phyloP scores from a whole-genome alignment of 2,888 invertebrate species.

The Willowsia nigromaculata region DNA sequence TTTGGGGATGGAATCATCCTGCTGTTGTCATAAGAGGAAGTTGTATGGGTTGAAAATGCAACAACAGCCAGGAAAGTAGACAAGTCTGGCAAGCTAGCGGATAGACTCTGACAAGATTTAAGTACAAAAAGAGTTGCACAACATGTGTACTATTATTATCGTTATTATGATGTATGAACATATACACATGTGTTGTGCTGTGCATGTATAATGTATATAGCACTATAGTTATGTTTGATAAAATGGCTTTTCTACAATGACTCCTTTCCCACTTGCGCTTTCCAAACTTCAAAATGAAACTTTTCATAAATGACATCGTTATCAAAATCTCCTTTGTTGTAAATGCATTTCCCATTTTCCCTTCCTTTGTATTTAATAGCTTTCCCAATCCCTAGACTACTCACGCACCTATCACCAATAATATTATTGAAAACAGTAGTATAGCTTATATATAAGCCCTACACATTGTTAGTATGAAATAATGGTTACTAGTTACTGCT shows the following conservation, averaged over 20 bases:
- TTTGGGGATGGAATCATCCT: constrained; percentile 21
- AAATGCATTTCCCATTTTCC: constrained; percentile 51
- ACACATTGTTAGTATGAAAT: constrained; percentile 33
- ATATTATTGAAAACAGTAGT: constrained; percentile 7
- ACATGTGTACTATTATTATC: not conserved
- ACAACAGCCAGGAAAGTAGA: constrained; percentile 4
- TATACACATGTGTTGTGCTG: not conserved
- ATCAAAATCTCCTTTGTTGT: constrained; percentile 52
- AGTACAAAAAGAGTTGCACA: constrained; percentile 16
- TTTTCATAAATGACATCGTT: constrained; percentile 63
- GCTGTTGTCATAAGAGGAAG: not conserved
- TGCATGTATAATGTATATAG: not conserved
- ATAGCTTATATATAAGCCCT: not conserved
- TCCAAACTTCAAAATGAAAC: constrained; percentile 34
- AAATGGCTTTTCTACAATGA: not conserved
- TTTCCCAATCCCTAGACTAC: no score
- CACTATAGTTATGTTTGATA: not conserved
- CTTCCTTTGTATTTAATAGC: not conserved
- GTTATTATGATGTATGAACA: not conserved
- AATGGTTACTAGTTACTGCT: constrained; percentile 25
- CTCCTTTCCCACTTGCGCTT: not conserved
- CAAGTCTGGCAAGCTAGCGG: not conserved
- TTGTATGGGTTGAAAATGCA: not conserved
- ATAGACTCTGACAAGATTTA: not conserved
- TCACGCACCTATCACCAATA: not conserved